Conservation (phyloP, 2,888 invertebrate genomes). For the Parthenolecanium corni region DNA sequence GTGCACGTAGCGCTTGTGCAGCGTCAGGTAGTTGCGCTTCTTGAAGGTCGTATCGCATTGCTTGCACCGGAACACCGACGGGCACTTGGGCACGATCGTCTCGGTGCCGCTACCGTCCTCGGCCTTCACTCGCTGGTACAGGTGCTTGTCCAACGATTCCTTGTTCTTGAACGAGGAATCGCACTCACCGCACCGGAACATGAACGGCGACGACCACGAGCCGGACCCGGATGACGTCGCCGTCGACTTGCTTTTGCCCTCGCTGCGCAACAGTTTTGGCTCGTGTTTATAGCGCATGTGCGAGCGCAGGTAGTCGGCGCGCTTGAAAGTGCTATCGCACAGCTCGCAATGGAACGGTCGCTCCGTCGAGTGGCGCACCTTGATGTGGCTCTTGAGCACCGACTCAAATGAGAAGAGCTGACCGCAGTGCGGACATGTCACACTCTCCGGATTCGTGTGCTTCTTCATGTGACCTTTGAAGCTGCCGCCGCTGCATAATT, state of each 20-base stretch:
- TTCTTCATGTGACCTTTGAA: conserved; percentile 7
- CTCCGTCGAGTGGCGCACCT: conserved; percentile 3
- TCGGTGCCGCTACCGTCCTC: background rate
- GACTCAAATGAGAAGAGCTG: conserved; percentile 12
- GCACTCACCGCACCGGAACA: conserved; percentile 1
- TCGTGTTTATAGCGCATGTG: conserved; percentile 16
- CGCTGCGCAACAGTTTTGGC: background rate
- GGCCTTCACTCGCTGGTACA: background rate
- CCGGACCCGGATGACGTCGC: no score
- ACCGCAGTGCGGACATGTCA: conserved; percentile 3
- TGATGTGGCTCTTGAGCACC: conserved; percentile 2
- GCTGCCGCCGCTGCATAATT: conserved; percentile 8
- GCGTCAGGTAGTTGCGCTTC: background rate
- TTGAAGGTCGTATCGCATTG: background rate
- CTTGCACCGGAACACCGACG: background rate
- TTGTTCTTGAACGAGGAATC: background rate
- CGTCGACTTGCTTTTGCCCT: background rate
- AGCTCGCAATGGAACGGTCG: background rate
- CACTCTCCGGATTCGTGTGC: conserved; percentile 15
- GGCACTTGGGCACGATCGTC: background rate
- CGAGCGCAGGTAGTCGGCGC: conserved; percentile 16
- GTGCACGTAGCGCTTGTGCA: conserved; percentile 21
- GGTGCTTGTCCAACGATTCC: background rate
- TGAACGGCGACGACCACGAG: no score
- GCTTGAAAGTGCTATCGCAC: conserved; percentile 7